Percentiles rank a stretch among this genome's conserved stretches.
Conservation (phyloP, 2,888 invertebrate genomes). For the Oscheius sp. region DNA sequence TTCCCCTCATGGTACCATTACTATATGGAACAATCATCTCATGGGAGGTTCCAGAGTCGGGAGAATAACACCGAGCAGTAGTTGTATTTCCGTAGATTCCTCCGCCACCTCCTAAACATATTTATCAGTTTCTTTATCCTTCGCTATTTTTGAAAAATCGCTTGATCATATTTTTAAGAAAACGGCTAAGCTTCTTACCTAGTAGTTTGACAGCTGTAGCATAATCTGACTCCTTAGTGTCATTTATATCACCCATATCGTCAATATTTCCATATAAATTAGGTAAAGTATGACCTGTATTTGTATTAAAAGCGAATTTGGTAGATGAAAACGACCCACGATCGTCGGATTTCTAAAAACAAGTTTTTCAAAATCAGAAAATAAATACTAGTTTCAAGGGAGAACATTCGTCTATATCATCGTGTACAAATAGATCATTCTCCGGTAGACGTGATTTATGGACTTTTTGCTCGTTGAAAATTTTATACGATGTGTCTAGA, state of each 20-base stretch:
- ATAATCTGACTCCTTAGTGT: slow-evolving; percentile 23
- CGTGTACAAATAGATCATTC: slow-evolving; percentile 34
- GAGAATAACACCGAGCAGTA: slow-evolving; percentile 52
- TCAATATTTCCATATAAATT: slow-evolving; percentile 50
- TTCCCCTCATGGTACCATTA: slow-evolving; percentile 35
- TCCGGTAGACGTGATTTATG: slow-evolving; percentile 48
- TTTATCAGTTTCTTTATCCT: background rate
- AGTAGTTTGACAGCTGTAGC: slow-evolving; percentile 32
- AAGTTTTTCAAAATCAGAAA: background rate
- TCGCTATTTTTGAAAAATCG: no score
- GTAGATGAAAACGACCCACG: slow-evolving; percentile 17
- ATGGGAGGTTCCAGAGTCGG: slow-evolving; percentile 51
- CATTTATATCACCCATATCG: slow-evolving; percentile 36
- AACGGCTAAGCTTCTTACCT: slow-evolving; percentile 1
- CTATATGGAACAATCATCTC: slow-evolving; percentile 51
- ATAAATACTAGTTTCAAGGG: slow-evolving; percentile 48
- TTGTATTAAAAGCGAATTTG: slow-evolving; percentile 6
- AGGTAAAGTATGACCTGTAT: slow-evolving; percentile 37
- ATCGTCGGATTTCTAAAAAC: slow-evolving; percentile 23
- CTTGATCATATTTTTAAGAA: background rate
- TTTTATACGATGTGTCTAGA: slow-evolving; percentile 56
- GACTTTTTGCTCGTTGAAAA: slow-evolving; percentile 61
- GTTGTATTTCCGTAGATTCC: slow-evolving; percentile 37
- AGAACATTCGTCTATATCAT: slow-evolving; percentile 47
- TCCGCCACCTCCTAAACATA: slow-evolving; percentile 12